Conservation (phyloP, 2,888 invertebrate genomes). For the Netelia virgata region DNA sequence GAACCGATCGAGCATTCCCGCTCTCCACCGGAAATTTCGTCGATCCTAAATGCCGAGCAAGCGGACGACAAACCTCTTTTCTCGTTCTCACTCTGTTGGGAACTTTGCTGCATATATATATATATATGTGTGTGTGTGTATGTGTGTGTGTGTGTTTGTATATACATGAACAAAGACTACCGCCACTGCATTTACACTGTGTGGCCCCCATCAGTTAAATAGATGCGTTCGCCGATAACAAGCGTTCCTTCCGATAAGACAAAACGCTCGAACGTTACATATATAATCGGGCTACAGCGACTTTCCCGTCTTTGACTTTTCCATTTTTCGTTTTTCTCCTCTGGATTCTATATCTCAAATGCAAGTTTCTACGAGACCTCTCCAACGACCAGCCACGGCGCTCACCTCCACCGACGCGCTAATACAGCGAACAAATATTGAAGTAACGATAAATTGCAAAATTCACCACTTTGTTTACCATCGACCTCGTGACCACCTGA, state of each 20-base stretch:
- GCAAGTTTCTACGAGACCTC: slow-evolving; percentile 7
- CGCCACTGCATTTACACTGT: slow-evolving; percentile 58
- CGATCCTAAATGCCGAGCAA: slow-evolving; percentile 73
- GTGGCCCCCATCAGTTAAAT: slow-evolving; percentile 44
- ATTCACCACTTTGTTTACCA: slow-evolving; percentile 20
- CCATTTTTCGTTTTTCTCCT: background rate
- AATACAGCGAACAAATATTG: background rate
- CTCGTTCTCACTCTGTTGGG: slow-evolving; percentile 12
- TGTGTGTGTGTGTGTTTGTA: no score
- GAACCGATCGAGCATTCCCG: slow-evolving; percentile 55
- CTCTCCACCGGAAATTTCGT: slow-evolving; percentile 76
- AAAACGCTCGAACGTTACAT: slow-evolving; percentile 43
- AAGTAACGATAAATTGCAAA: slow-evolving; percentile 16
- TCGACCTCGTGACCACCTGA: slow-evolving; percentile 33
- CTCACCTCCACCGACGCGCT: slow-evolving; percentile 15
- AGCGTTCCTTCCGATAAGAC: slow-evolving; percentile 51
- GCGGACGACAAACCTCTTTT: slow-evolving; percentile 40
- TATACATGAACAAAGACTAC: slow-evolving; percentile 70
- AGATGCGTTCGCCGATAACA: slow-evolving; percentile 62
- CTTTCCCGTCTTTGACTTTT: slow-evolving; percentile 26
- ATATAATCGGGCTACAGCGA: slow-evolving; percentile 8
- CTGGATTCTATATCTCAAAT: background rate
- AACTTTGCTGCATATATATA: slow-evolving; percentile 28
- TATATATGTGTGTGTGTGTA: no score
- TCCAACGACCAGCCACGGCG: background rate